A percentile compares a stretch with the other conserved stretches of the same genome.
Conservation (phyloP, 1,140 invertebrate species). For the Cataglyphis hispanica region DNA sequence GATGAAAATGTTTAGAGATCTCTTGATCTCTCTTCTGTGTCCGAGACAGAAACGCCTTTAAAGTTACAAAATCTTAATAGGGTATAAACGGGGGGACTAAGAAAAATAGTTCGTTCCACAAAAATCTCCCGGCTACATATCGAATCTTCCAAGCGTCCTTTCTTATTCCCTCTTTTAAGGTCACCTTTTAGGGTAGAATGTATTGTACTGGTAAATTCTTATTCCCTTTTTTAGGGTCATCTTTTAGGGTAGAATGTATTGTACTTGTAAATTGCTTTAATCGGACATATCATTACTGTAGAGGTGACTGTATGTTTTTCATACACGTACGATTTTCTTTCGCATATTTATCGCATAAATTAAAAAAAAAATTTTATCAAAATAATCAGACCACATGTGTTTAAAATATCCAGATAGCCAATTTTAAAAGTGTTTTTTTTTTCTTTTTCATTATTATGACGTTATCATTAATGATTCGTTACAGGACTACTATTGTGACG, state of each 20-base stretch:
- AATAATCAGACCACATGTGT: background rate
- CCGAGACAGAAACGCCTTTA: slow-evolving; percentile 38
- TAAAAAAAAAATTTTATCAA: background rate
- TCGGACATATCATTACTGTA: slow-evolving; percentile 41
- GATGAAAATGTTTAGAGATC: slow-evolving; percentile 15
- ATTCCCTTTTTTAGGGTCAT: slow-evolving; percentile 2
- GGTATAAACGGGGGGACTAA: slow-evolving; percentile 34
- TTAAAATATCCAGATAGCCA: background rate
- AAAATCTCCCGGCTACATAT: background rate
- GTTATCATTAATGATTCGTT: slow-evolving; percentile 9
- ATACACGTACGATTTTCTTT: background rate
- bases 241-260: slow-evolving; percentile 27
- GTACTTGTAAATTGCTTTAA: slow-evolving; percentile 37
- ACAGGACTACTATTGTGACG: background rate
- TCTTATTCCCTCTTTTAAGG: slow-evolving; percentile 4
- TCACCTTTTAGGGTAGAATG: no score
- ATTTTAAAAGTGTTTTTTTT: background rate
- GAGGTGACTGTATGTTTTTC: background rate
- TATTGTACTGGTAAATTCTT: no score
- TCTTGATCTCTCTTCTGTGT: slow-evolving; percentile 53
- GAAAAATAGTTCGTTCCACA: slow-evolving; percentile 58
- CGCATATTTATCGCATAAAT: background rate
- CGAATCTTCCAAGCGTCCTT: slow-evolving; percentile 4
- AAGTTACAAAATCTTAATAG: slow-evolving; percentile 10
- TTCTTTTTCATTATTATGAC: background rate